These are phyloP conservation scores for Bagarius yarrelli DNA, from an alignment of 2,113 vertebrate genomes.

Conservation along the genomic window DNA sequence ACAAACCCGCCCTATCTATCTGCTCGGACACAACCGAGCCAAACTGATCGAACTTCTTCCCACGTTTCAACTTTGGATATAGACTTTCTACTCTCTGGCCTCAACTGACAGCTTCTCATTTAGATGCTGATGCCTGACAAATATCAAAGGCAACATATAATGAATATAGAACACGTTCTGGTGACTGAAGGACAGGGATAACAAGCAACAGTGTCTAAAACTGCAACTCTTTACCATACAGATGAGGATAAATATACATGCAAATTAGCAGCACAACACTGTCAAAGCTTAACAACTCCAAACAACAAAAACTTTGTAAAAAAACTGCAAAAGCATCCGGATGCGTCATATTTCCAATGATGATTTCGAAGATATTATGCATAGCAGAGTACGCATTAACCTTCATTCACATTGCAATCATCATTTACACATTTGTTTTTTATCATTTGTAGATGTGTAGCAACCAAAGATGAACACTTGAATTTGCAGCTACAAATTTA, in stretches of 20 bases:
- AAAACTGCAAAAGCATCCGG: neutral
- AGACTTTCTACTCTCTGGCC: conserved; percentile 44
- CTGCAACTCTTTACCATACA: conserved; percentile 36
- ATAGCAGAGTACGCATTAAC: neutral
- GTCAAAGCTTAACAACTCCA: conserved; percentile 4
- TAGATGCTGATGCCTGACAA: conserved; percentile 58
- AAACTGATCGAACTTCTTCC: conserved; percentile 45
- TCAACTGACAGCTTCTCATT: conserved; percentile 53
- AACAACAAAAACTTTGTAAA: neutral
- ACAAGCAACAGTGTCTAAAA: conserved; percentile 39
- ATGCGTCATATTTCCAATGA: neutral
- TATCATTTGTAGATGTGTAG: neutral
- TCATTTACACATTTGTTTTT: too few species aligned
- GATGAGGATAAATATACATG: conserved; percentile 38
- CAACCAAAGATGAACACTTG: too few species aligned
- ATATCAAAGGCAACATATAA: conserved; percentile 48
- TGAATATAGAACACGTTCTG: conserved; percentile 50
- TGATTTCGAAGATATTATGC: neutral
- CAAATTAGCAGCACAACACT: conserved; percentile 13
- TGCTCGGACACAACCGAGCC: neutral
- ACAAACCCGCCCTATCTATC: conserved; percentile 11
- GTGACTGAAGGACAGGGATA: conserved; percentile 46
- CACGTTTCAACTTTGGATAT: conserved; percentile 49
- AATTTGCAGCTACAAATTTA: too few species aligned
- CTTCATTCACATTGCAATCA: neutral